Percentiles rank a stretch among this genome's conserved stretches.
Evolutionary conservation across 2,888 invertebrate species (phyloP).

Genomic region (Ochropacha duplaris): DNA sequence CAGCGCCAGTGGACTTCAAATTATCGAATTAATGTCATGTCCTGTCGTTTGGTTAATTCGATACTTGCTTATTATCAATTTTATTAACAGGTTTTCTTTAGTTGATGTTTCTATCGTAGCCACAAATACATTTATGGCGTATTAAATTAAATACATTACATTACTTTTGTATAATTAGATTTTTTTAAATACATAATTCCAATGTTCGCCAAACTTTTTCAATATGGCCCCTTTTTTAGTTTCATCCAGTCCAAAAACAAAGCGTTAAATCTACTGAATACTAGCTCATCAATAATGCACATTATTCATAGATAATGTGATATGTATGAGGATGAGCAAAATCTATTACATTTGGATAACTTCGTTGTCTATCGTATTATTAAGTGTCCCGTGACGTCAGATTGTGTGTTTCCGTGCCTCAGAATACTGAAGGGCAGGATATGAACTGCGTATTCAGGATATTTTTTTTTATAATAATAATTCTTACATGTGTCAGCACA

Average conservation of each 20-base stretch:
- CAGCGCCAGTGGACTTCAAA: neutral
- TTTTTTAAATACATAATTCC: no score
- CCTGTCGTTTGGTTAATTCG: neutral
- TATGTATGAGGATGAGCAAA: neutral
- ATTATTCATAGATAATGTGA: neutral
- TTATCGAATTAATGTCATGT: neutral
- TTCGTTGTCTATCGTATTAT: neutral
- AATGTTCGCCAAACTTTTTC: neutral
- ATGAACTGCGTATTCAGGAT: neutral
- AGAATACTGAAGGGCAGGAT: neutral
- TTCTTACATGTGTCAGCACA: no score
- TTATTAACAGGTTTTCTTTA: neutral
- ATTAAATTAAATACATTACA: no score
- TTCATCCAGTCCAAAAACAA: neutral
- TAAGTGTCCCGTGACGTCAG: neutral
- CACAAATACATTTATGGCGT: no score
- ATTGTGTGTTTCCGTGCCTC: neutral
- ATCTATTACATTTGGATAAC: neutral
- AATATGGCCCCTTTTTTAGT: neutral
- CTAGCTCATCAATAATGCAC: neutral
- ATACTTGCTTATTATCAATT: neutral
- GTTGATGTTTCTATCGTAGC: no score
- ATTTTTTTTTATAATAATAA: no score
- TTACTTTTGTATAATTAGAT: no score
- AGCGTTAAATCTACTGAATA: neutral